Percentiles rank a stretch among this genome's conserved stretches.
phyloP scores from a whole-genome alignment of 2,888 invertebrate species.

The Ceraclea dissimilis region DNA sequence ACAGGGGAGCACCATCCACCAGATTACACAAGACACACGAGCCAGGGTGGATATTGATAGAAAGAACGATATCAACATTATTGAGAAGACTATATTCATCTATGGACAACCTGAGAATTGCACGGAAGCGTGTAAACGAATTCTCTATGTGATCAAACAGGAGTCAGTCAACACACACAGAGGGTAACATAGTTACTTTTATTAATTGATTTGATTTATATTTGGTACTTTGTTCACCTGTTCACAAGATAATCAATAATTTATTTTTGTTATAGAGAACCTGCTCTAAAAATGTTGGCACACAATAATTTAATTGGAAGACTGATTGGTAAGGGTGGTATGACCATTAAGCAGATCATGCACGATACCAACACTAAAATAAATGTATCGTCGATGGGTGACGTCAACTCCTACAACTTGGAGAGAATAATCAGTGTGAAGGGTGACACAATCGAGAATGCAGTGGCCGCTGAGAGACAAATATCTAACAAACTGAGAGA shows the following conservation, averaged over 20 bases:
- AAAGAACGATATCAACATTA: conserved; percentile 78
- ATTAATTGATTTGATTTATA: conserved; percentile 38
- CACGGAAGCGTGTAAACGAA: conserved; percentile 94
- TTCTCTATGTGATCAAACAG: conserved; percentile 94
- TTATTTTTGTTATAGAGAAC: neutral
- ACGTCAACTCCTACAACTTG: conserved; percentile 88
- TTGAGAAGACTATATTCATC: conserved; percentile 92
- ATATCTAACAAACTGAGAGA: conserved; percentile 92
- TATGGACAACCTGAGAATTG: conserved; percentile 97
- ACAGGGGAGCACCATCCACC: conserved; percentile 92
- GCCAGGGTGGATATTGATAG: conserved; percentile 91
- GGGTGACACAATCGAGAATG: conserved; percentile 78
- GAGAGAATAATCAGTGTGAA: conserved; percentile 96
- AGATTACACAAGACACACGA: conserved; percentile 88
- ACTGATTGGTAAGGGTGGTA: conserved; percentile 95
- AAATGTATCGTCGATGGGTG: conserved; percentile 91
- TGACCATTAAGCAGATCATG: conserved; percentile 96
- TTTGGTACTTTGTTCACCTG: too few species aligned
- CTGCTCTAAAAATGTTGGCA: conserved; percentile 78
- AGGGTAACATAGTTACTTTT: conserved; percentile 59
- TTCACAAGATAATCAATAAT: too few species aligned
- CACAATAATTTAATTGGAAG: conserved; percentile 97
- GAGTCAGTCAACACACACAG: conserved; percentile 90
- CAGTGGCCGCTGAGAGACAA: conserved; percentile 86
- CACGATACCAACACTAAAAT: conserved; percentile 96